Conservation (phyloP, 2,797 vertebrate species). For the Halcyon leucocephala region DNA sequence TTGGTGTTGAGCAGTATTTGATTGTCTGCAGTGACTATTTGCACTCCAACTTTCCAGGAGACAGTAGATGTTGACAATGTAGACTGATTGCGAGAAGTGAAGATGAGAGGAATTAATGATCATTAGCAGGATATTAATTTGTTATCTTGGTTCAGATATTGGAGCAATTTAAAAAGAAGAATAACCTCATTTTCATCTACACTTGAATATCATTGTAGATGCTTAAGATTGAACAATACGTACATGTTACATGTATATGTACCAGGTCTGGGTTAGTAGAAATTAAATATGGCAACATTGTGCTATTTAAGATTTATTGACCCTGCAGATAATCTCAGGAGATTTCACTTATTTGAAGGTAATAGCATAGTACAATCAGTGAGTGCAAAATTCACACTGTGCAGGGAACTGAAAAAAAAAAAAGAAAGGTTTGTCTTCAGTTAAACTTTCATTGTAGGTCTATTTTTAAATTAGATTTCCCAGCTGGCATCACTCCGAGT, state of each 20-base stretch:
- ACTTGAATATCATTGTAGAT: neutral
- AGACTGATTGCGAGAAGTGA: neutral
- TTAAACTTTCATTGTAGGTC: neutral
- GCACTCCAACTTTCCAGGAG: neutral
- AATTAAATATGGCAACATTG: neutral
- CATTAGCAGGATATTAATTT: neutral
- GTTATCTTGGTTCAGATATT: neutral
- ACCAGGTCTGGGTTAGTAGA: neutral
- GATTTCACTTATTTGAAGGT: neutral
- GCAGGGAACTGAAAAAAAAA: neutral
- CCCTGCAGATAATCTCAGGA: neutral
- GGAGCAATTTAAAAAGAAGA: neutral
- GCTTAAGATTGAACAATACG: neutral
- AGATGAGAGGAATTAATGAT: neutral
- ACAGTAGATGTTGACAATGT: neutral
- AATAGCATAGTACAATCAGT: neutral
- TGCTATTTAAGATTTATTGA: neutral
- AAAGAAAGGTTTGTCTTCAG: neutral
- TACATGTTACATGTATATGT: neutral
- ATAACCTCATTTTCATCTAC: neutral
- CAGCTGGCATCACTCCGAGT: neutral
- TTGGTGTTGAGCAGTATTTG: neutral
- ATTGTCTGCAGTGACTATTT: neutral
- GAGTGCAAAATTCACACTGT: neutral
- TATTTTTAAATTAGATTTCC: neutral